phyloP scores from a whole-genome alignment of 2,888 invertebrate species.

The Colletes collaris region DNA sequence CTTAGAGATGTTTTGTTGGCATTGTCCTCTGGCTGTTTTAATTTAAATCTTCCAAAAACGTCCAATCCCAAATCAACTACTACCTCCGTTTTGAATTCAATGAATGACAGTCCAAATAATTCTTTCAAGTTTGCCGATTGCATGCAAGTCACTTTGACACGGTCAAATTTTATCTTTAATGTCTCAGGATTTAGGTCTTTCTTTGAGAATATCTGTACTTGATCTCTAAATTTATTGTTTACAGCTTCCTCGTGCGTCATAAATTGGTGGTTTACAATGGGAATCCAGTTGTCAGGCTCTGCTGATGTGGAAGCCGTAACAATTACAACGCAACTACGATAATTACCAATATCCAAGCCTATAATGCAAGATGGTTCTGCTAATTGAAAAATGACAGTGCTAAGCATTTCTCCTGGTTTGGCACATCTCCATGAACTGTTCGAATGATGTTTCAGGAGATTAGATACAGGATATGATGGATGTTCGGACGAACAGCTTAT shows the following conservation, averaged over 20 bases:
- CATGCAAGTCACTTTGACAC: slow-evolving; percentile 80
- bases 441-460: slow-evolving; percentile 74
- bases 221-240: slow-evolving; percentile 77
- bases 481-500: slow-evolving; percentile 80
- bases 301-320: slow-evolving; percentile 76
- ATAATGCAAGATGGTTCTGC: slow-evolving; percentile 75
- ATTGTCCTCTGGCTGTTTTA: slow-evolving; percentile 67
- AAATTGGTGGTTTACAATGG: slow-evolving; percentile 78
- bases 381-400: slow-evolving; percentile 76
- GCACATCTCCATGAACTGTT: slow-evolving; percentile 78
- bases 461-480: slow-evolving; percentile 75
- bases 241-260: slow-evolving; percentile 79
- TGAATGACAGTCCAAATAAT: slow-evolving; percentile 76
- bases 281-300: slow-evolving; percentile 79
- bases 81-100: slow-evolving; percentile 77
- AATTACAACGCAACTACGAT: slow-evolving; percentile 77
- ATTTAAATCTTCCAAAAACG: slow-evolving; percentile 78
- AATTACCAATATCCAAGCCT: slow-evolving; percentile 80
- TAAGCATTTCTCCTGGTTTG: slow-evolving; percentile 77
- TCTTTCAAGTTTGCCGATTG: slow-evolving; percentile 79
- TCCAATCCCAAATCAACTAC: slow-evolving; percentile 74
- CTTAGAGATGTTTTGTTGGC: slow-evolving; percentile 40
- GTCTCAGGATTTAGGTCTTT: slow-evolving; percentile 77
- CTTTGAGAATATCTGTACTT: slow-evolving; percentile 79
- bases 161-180: slow-evolving; percentile 76